These are phyloP conservation scores for Sinocyclocheilus anophthalmus DNA, from an alignment of 2,113 vertebrate species.

Conservation along the genomic window DNA sequence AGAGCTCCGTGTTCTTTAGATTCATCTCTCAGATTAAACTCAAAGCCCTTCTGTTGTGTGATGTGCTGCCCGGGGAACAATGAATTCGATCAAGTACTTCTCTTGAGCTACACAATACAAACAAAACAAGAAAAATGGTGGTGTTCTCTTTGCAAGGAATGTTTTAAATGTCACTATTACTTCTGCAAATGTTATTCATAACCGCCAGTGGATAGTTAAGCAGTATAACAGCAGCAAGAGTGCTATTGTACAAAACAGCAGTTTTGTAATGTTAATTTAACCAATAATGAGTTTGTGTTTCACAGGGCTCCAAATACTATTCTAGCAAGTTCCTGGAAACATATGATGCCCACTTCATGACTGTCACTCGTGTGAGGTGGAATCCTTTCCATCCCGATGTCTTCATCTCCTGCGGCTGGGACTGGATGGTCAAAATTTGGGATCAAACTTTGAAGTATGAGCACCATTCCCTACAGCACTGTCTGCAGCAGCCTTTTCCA, in stretches of 20 bases:
- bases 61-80: background rate
- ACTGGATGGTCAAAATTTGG: conserved; percentile 34
- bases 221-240: background rate
- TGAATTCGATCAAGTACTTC: background rate
- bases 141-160: background rate
- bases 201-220: background rate
- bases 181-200: background rate
- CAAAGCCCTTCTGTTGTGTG: background rate
- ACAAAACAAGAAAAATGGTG: background rate
- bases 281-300: conserved; percentile 3
- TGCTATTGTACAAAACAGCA: background rate
- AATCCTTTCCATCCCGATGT: conserved; percentile 21
- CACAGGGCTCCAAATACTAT: conserved; percentile 20
- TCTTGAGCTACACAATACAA: background rate
- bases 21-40: background rate
- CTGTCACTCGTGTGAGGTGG: conserved; percentile 1
- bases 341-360: conserved; percentile 19
- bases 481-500: background rate
- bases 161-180: background rate
- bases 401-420: conserved; percentile 6
- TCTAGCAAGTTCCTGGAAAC: conserved; percentile 13
- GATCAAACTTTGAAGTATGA: conserved; percentile 27
- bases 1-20: conserved; percentile 9
- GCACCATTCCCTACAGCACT: background rate
- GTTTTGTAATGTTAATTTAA: background rate